Evolutionary conservation across 1,140 invertebrate species (phyloP).

Genomic region (Neodiprion lecontei): DNA sequence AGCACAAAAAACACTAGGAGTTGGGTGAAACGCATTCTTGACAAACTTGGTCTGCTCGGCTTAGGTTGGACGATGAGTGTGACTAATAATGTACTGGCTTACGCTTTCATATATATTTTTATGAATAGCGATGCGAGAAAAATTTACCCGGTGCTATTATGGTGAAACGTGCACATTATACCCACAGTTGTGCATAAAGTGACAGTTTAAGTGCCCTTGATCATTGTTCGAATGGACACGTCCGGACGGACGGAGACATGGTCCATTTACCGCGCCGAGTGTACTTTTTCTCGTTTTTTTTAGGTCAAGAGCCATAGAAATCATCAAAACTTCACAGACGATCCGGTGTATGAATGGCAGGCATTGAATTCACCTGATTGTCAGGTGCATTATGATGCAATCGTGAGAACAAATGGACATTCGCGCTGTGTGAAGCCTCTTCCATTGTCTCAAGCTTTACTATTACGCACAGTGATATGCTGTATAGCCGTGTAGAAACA

Average conservation of each 20-base stretch:
- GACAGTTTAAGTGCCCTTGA: constrained; percentile 7
- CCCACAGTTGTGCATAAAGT: neutral
- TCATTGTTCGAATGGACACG: constrained; percentile 6
- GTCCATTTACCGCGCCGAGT: constrained; percentile 12
- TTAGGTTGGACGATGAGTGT: neutral
- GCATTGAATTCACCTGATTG: neutral
- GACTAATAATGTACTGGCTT: neutral
- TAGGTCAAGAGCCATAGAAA: neutral
- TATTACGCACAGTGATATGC: too few species aligned
- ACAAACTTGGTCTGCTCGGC: neutral
- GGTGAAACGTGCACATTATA: neutral
- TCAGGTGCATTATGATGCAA: neutral
- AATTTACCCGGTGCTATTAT: neutral
- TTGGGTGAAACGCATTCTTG: constrained; percentile 1
- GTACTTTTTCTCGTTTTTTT: neutral
- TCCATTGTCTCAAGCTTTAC: too few species aligned
- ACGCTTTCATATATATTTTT: neutral
- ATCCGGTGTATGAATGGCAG: neutral
- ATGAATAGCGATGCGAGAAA: neutral
- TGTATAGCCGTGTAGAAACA: too few species aligned
- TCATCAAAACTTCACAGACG: neutral
- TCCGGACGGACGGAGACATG: constrained; percentile 12
- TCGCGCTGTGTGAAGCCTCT: too few species aligned
- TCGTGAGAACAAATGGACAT: too few species aligned
- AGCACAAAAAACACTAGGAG: neutral